Base-by-base conservation (phyloP, 2,113 vertebrate species). In the Lonchura striata region DNA sequence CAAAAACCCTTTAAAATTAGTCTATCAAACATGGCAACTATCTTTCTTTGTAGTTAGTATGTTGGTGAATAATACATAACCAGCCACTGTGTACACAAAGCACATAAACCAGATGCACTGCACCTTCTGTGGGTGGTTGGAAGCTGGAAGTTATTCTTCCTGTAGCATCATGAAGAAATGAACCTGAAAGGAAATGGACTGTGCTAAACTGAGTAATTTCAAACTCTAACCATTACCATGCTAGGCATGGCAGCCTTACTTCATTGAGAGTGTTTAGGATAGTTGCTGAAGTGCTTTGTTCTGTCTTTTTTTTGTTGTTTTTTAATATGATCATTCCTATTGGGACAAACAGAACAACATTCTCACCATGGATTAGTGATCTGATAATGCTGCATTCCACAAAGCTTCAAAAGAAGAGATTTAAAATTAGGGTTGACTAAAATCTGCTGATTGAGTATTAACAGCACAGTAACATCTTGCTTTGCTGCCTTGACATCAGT, bases 1-100 rank as follows among this genome's bases (percentile, higher is more conserved):
- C 44, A 91, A 69, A 87, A 64, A 11, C 41, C 35, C 78, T 88
- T 94, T 86, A 75, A 96, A 90, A 94, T 95, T 94, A 95, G 96
- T 54, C 89, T 78, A 81, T 84, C 50, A 70, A 70, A 79, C 25
- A 25, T 25, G 31, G 76, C 13, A 77, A 65, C 79, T 63, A 70
- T 70, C 74, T 33, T 64, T 50, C 75, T 89, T 82, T 78, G 53
- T 80, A 49, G 47, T 69, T 56, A 44, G 47, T 2, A 28, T 28
- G 35, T 19, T 86, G 72, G 50, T 21, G 69, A 95, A 83, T 79
- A 92, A 91, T 23, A 68, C n/a, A 80, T 64, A 57, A 95, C 88
- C 90, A 93, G 30, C 33, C 22, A 9, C 54, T 76, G 33, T 3
- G 24, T 33, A 53, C 59, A 66, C 63, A 71, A 76, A 92, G 41